Evolutionary conservation across 2,888 invertebrate genomes (phyloP), one percentile per base, ranked within the genome.

Genomic region (Mechanitis mazaeus): DNA sequence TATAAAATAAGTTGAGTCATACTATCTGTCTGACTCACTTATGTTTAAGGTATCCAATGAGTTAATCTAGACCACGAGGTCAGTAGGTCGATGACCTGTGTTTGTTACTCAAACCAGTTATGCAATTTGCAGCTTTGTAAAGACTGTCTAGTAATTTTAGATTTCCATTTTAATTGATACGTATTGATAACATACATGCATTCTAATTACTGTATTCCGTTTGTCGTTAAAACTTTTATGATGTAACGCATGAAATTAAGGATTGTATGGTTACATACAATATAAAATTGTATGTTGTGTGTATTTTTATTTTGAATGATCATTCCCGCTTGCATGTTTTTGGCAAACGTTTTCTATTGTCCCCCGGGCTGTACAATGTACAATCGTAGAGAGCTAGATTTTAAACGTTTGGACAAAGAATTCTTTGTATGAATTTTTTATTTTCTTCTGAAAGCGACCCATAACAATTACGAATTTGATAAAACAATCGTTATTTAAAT

Each of bases 1-100:
- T 42, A 63, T 63, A 56, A 59, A 59, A 56, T 56, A 60, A 57
- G 61, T 56, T 64, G 60, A 61, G 28, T 61, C 60, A 61, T 45
- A 56, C 45, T 6, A 35, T 28, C 20, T 50, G 54, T 47, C 31
- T 50, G 55, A 61, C 42, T 58, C 55, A 61, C 58, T 7, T 11
- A 46, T 59, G 12, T 59, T 54, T 61, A 61, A 59, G 56, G 54
- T 56, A 20, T 64, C 54, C 61, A 33, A 50, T 56, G 54, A 65
- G 65, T 64, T 60, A 64, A 63, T 62, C 62, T 59, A 58, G 58
- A 56, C 50, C 54, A 61, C 58, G 64, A 60, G 67, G 68, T 66
- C 68, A 67, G 58, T 59, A 60, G 68, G 63, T 59, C 68, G 61
- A 65, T 65, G 64, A 65, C 66, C 68, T 42, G 33, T 20, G 20